phyloP scores from a whole-genome alignment of 1,140 invertebrate species.

The Drosophila oshimai region DNA sequence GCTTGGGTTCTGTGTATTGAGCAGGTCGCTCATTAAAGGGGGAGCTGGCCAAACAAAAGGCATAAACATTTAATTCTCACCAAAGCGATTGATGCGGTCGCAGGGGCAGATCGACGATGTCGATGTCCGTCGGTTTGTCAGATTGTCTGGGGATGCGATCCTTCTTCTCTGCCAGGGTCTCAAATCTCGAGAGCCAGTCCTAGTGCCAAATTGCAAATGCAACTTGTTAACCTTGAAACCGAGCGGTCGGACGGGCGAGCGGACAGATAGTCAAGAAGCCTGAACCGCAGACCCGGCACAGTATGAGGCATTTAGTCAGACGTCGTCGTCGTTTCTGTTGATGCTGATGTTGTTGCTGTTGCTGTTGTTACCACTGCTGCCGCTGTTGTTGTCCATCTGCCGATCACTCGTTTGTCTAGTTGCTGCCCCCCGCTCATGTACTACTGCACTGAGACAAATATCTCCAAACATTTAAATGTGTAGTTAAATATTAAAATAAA shows the following conservation, averaged over 20 bases:
- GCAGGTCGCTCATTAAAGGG: slow-evolving; percentile 67
- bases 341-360: slow-evolving; percentile 18
- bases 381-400: slow-evolving; percentile 62
- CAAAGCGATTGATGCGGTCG: slow-evolving; percentile 71
- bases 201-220: slow-evolving; percentile 75
- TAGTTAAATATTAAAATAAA: too few relatives aligned
- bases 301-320: slow-evolving; percentile 78
- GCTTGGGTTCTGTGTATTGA: slow-evolving; percentile 14
- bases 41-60: slow-evolving; percentile 47
- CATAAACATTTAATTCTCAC: slow-evolving; percentile 78
- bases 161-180: slow-evolving; percentile 21
- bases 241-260: slow-evolving; percentile 37
- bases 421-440: slow-evolving; percentile 35
- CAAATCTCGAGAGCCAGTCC: slow-evolving; percentile 26
- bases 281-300: slow-evolving; percentile 61
- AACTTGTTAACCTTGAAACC: slow-evolving; percentile 78
- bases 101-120: slow-evolving; percentile 17
- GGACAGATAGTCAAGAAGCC: slow-evolving; percentile 51
- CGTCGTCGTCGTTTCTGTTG: slow-evolving; percentile 41
- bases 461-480: neutral
- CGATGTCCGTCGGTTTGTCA: slow-evolving; percentile 13
- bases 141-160: slow-evolving; percentile 29
- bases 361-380: slow-evolving; percentile 24
- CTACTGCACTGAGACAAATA: slow-evolving; percentile 5
- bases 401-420: slow-evolving; percentile 79